These are phyloP conservation scores for Hydra vulgaris DNA, from an alignment of 30 jellyfish, hydroid and myxozoan species.

Conservation along the genomic window DNA sequence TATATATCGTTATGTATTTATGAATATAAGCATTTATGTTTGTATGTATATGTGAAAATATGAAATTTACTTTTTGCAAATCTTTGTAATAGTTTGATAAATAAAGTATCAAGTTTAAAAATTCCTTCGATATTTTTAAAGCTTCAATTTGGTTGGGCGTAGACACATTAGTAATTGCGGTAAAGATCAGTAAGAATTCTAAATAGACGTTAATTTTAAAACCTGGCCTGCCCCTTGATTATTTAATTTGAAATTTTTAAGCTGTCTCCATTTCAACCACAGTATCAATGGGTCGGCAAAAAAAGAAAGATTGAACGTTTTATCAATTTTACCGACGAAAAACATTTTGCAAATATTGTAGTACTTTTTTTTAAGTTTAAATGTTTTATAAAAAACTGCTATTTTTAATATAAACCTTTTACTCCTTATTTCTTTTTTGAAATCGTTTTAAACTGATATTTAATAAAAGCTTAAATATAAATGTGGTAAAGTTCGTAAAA, in stretches of 20 bases:
- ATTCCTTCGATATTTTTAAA: neutral
- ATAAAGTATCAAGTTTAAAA: neutral
- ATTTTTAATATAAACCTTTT: too few relatives aligned
- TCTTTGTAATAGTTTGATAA: too few relatives aligned
- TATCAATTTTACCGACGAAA: neutral
- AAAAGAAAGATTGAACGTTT: neutral
- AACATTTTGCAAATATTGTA: conserved; percentile 4
- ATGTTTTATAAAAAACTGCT: too few relatives aligned
- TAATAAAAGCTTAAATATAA: too few relatives aligned
- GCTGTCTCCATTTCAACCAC: conserved; percentile 38
- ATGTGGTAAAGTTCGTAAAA: conserved; percentile 28
- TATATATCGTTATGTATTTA: too few relatives aligned
- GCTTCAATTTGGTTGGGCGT: conserved; percentile 16
- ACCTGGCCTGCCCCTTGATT: conserved; percentile 37
- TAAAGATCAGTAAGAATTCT: conserved; percentile 15
- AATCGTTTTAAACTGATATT: too few relatives aligned
- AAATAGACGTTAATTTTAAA: neutral
- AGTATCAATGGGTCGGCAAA: conserved; percentile 1
- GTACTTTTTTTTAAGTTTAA: neutral
- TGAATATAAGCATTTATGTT: too few relatives aligned
- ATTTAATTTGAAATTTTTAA: conserved; percentile 1
- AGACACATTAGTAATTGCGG: conserved; percentile 11
- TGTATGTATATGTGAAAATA: too few relatives aligned
- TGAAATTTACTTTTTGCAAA: too few relatives aligned
- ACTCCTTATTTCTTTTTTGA: too few relatives aligned